These are phyloP conservation scores for Heteractis magnifica DNA, from an alignment of 92 coral and sea anemone species.

Conservation along the genomic window DNA sequence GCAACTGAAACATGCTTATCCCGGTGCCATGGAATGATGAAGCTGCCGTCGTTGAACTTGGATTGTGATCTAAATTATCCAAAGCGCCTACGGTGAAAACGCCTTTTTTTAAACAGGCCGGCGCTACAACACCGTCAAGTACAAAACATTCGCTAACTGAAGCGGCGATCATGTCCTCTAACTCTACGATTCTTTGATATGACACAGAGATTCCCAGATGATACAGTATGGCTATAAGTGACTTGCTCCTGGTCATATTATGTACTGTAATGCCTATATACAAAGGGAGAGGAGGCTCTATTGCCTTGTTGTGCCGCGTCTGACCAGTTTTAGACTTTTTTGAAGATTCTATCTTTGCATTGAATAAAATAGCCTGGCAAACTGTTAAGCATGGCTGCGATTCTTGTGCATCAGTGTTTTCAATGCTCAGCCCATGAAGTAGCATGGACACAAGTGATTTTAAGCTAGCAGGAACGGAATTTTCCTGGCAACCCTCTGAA, in stretches of 20 bases:
- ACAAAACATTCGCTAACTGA: conserved; percentile 61
- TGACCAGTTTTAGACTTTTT: conserved; percentile 69
- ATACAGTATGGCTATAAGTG: conserved; percentile 64
- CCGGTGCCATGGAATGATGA: too few species aligned
- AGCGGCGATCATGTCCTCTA: conserved; percentile 63
- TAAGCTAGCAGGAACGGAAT: conserved; percentile 56
- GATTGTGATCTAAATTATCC: too few species aligned
- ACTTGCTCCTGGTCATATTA: conserved; percentile 64
- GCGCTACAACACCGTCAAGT: conserved; percentile 50
- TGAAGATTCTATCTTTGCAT: conserved; percentile 52
- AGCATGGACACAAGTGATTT: conserved; percentile 58
- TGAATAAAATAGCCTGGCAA: conserved; percentile 67
- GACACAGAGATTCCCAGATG: conserved; percentile 67
- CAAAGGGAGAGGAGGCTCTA: conserved; percentile 70
- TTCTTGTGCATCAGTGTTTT: conserved; percentile 65
- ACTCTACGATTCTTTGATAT: conserved; percentile 70
- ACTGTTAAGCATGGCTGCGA: conserved; percentile 73
- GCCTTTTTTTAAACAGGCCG: conserved; percentile 46
- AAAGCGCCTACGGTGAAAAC: conserved; percentile 53
- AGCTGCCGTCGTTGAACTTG: conserved; percentile 55
- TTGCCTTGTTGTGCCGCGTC: conserved; percentile 66
- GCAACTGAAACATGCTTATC: too few species aligned
- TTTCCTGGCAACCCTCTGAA: conserved; percentile 57
- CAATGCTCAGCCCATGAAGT: conserved; percentile 60
- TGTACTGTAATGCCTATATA: conserved; percentile 59